Evolutionary conservation across 2,888 invertebrate species (phyloP), one percentile per base, ranked within the genome.

Genomic region (Chironomus riparius): DNA sequence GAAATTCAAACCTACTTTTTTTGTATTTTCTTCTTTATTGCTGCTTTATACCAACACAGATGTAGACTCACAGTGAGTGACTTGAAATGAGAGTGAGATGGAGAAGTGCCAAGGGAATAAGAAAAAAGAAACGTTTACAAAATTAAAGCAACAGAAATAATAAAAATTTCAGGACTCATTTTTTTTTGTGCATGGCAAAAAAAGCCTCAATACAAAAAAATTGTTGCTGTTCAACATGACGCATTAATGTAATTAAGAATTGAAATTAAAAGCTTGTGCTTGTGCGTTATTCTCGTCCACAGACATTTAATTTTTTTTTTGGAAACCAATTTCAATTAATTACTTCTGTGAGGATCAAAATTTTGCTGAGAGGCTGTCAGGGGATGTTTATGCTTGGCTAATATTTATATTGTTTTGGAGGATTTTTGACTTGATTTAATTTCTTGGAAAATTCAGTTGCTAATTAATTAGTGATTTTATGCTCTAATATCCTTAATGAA

Each of bases 171-270:
- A 18, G 56, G 15, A 56, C 56, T 56, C n/a, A n/a, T 56, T 18
- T 56, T 56, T 56, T 15, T 18, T 56, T 1, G 50, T 24, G 24
- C 24, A 21, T 65, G 65, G 18, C n/a, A 65, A 65, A 21, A 21
- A 38, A 38, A 38, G 38, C 38, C 38, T 38, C 38, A 38, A 38
- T 10, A 38, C 10, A 38, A 38, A 21, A 18, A 21, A 24, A 68
- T n/a, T 56, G 71, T 71, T 50, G 71, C 61, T 71, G 47, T 61
- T n/a, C 18, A 56, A 62, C 62, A 68, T 47, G 68, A 74, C 13
- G 68, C 68, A 74, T 74, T 74, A 74, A 74, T 74, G 74, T 74
- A 74, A 74, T 74, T 74, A 74, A 74, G 74, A 74, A 74, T 74
- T 68, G 74, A 74, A 74, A 74, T 74, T 74, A 65, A 62, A 47